A percentile compares a stretch with the other conserved stretches of the same genome.
Evolutionary conservation across 2,113 vertebrate genomes (phyloP).

Genomic region (Delphinapterus leucas): DNA sequence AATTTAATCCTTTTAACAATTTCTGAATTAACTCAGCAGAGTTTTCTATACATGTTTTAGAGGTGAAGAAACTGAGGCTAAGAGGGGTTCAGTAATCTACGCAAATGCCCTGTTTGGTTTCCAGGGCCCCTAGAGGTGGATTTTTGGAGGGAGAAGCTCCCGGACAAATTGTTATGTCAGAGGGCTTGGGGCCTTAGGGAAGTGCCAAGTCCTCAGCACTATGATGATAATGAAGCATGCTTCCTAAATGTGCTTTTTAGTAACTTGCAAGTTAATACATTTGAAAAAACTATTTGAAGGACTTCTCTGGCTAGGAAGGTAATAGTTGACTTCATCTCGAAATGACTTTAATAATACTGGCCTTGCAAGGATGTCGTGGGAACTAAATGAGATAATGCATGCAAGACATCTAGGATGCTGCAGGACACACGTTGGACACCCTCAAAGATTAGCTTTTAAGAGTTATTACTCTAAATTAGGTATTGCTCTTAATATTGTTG

Average conservation of each 20-base stretch:
- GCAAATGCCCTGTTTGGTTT: background rate
- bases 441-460: background rate
- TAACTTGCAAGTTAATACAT: conserved; percentile 19
- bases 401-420: background rate
- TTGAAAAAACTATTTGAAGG: background rate
- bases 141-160: background rate
- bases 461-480: background rate
- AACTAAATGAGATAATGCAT: background rate
- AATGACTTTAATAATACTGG: background rate
- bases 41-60: background rate
- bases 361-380: background rate
- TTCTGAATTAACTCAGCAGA: background rate
- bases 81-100: background rate
- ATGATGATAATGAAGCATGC: background rate
- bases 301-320: background rate
- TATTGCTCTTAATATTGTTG: background rate
- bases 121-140: background rate
- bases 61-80: background rate
- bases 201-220: background rate
- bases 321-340: background rate
- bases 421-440: background rate
- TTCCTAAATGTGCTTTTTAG: conserved; percentile 22
- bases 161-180: background rate
- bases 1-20: conserved; percentile 3
- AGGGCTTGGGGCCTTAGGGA: background rate